A percentile compares a stretch with the other conserved stretches of the same genome.
These are phyloP conservation scores for Pheosia gnoma DNA, from an alignment of 2,888 invertebrate genomes.

Conservation along the genomic window DNA sequence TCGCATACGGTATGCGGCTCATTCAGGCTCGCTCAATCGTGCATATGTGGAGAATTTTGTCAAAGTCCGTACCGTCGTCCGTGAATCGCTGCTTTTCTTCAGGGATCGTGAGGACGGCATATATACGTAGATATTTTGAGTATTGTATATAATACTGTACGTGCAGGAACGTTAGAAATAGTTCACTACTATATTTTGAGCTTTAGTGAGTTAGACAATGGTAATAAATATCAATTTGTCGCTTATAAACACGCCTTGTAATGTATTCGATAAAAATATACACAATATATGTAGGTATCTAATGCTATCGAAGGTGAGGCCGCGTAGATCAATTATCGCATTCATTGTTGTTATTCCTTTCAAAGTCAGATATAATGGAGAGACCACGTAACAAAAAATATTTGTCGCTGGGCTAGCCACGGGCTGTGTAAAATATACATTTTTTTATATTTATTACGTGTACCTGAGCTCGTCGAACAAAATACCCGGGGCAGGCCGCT, in stretches of 20 bases:
- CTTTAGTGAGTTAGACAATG: no score
- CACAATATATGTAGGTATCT: no score
- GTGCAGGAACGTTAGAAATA: neutral
- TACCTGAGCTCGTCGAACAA: constrained; percentile 26
- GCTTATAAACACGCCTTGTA: neutral
- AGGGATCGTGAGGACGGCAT: constrained; percentile 20
- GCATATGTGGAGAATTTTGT: constrained; percentile 57
- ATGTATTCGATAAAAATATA: no score
- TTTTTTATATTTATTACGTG: constrained; percentile 6
- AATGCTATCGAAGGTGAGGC: no score
- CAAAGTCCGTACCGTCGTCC: constrained; percentile 53
- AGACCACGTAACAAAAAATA: no score
- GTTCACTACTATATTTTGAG: no score
- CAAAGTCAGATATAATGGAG: no score
- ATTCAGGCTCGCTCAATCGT: constrained; percentile 51
- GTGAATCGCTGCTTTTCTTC: constrained; percentile 45
- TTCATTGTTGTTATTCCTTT: no score
- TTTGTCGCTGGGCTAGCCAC: no score
- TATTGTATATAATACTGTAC: neutral
- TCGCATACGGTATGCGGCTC: constrained; percentile 59
- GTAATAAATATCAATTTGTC: no score
- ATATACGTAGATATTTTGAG: constrained; percentile 4
- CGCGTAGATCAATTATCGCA: no score
- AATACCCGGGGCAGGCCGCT: constrained; percentile 28
- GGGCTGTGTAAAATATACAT: no score